These are phyloP conservation scores for Diprion similis DNA, from an alignment of 1,140 invertebrate genomes.

Conservation along the genomic window DNA sequence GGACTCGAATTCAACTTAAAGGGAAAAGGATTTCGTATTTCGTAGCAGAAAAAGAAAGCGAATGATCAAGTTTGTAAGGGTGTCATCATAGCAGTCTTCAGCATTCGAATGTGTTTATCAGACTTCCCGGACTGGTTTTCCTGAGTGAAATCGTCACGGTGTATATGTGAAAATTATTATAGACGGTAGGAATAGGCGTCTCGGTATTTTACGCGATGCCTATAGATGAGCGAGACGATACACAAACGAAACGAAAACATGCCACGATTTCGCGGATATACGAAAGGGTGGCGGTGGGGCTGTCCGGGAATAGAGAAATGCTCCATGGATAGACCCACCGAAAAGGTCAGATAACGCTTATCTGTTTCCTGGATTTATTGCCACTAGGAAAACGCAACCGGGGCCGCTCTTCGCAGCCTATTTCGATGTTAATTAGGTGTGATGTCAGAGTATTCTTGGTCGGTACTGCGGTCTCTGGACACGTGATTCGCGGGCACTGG, in stretches of 20 bases:
- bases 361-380: conserved; percentile 5
- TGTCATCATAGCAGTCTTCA: too few relatives aligned
- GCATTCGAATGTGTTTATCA: too few relatives aligned
- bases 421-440: conserved; percentile 3
- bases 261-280: background rate
- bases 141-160: too few relatives aligned
- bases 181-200: too few relatives aligned
- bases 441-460: background rate
- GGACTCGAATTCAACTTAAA: too few relatives aligned
- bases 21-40: too few relatives aligned
- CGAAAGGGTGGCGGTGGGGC: background rate
- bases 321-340: conserved; percentile 2
- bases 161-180: too few relatives aligned
- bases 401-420: conserved; percentile 3
- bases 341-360: background rate
- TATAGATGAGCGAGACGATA: background rate
- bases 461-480: background rate
- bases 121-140: too few relatives aligned
- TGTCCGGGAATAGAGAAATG: conserved; percentile 1
- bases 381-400: background rate
- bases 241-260: background rate
- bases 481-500: background rate
- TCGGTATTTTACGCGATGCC: background rate
- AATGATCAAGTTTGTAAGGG: too few relatives aligned
- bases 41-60: too few relatives aligned